Evolutionary conservation across 2,888 invertebrate species (phyloP).

Genomic region (Pogonocherus hispidulus): DNA sequence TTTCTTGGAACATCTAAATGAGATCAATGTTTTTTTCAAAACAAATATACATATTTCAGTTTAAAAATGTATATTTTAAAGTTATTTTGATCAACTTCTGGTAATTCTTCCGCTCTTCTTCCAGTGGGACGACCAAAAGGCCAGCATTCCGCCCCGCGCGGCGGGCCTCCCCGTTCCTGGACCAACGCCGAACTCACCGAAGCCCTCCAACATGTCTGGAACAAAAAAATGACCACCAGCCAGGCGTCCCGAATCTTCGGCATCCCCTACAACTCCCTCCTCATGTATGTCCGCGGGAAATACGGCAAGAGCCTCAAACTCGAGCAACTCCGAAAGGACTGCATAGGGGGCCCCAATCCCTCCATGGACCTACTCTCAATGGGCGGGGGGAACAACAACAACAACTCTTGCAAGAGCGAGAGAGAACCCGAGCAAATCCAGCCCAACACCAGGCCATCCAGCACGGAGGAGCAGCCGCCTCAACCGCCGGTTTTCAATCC

Average conservation of each 20-base stretch:
- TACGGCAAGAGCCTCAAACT: constrained; percentile 93
- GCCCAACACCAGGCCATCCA: constrained; percentile 72
- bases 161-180: constrained; percentile 93
- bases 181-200: constrained; percentile 92
- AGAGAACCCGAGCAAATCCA: constrained; percentile 62
- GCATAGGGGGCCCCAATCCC: constrained; percentile 82
- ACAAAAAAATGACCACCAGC: constrained; percentile 94
- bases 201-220: constrained; percentile 94
- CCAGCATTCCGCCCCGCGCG: constrained; percentile 91
- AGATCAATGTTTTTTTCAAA: too few species aligned
- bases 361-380: constrained; percentile 71
- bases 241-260: constrained; percentile 92
- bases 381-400: constrained; percentile 65
- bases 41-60: too few species aligned
- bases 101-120: constrained; percentile 51
- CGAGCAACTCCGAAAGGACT: constrained; percentile 89
- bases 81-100: neutral
- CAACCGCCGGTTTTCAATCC: constrained; percentile 81
- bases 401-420: constrained; percentile 72
- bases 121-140: constrained; percentile 88
- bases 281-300: constrained; percentile 94
- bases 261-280: constrained; percentile 91
- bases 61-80: too few species aligned
- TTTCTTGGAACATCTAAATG: too few species aligned
- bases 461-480: constrained; percentile 71